A percentile compares a stretch with the other conserved stretches of the same genome.
These are phyloP conservation scores for Papilio elwesi DNA, from an alignment of 2,888 invertebrate species.

Conservation along the genomic window DNA sequence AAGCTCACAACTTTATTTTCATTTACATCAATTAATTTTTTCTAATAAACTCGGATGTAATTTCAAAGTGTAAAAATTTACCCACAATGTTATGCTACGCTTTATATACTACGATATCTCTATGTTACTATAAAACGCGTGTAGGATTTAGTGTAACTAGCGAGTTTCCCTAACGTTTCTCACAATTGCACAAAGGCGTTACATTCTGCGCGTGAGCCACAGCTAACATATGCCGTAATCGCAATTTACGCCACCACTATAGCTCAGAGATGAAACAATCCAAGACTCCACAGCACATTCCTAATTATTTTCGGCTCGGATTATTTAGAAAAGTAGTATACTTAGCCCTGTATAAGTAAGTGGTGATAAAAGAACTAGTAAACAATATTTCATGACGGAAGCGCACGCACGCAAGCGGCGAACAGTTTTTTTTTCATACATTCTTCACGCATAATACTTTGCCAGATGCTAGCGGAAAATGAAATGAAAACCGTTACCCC, in stretches of 20 bases:
- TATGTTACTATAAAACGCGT: conserved; percentile 40
- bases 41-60: too few relatives aligned
- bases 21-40: too few relatives aligned
- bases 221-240: conserved; percentile 38
- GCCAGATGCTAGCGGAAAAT: conserved; percentile 58
- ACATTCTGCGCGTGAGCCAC: conserved; percentile 30
- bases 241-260: conserved; percentile 45
- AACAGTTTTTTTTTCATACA: conserved; percentile 57
- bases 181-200: conserved; percentile 34
- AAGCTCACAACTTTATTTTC: too few relatives aligned
- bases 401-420: conserved; percentile 43
- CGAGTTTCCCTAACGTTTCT: conserved; percentile 27
- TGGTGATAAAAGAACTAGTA: background rate
- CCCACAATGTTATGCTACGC: too few relatives aligned
- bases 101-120: background rate
- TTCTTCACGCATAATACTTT: conserved; percentile 48
- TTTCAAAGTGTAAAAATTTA: too few relatives aligned
- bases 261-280: conserved; percentile 39
- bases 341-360: background rate
- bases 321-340: background rate
- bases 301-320: background rate
- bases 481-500: conserved; percentile 63
- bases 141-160: conserved; percentile 18
- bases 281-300: conserved; percentile 19
- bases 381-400: background rate